Base-by-base conservation (phyloP, 2,888 invertebrate genomes). In the Danaus chrysippus region DNA sequence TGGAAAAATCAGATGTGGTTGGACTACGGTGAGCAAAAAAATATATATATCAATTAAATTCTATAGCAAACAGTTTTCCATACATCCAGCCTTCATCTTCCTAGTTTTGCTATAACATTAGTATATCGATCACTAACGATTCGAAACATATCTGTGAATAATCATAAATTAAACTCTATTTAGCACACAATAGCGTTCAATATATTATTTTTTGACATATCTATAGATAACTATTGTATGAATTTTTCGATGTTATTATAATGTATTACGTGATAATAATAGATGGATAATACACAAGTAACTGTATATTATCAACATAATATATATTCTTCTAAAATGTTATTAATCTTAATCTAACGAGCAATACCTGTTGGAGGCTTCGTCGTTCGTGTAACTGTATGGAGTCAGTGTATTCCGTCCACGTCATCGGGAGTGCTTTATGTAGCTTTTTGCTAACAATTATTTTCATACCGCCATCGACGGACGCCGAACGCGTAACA, bases 321-420 rank as follows among this genome's bases (percentile, higher is more conserved):
- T 10, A 34, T 56, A 13, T 56, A 56, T 56, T 56, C 42, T 56
- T 56, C 41, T 56, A 56, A 41, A 56, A 56, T 34, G 15, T 34
- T 42, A 11, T 53, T 13, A 13, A 46, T 13, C 9, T 3, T 46
- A 49, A 49, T 8, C 17, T 10, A 49, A 49, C 12, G 3, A 17
- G 49, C 49, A 49, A 49, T 49, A 55, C 57, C 56, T 58, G 56
- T 17, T 42, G 49, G 52, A 44, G 58, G 64, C 53, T 64, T 67
- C 54, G 58, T 67, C 34, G 60, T 56, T 57, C 53, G 44, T 65
- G 58, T 64, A 63, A 62, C 65, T 66, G 67, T 58, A 65, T 71
- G 73, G 76, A 74, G 74, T 78, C 78, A 83, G 76, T 77, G 71
- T 78, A 84, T 82, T 90, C 90, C 90, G 90, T 90, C 90, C 90